Conservation (phyloP, 2,888 invertebrate species). For the Yponomeuta malinellus region DNA sequence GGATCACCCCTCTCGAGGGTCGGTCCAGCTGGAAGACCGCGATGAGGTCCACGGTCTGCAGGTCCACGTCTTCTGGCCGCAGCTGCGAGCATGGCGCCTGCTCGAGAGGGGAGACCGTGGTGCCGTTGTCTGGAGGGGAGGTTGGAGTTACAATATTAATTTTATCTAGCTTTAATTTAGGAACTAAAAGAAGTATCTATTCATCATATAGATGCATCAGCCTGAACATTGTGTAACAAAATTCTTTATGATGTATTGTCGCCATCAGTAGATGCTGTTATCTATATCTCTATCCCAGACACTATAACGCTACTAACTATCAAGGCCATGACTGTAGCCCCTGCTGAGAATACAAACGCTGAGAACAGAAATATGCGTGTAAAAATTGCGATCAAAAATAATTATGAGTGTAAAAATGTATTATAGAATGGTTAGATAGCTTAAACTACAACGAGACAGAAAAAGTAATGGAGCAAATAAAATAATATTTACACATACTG, state of each 20-base stretch:
- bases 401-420: no score
- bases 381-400: no score
- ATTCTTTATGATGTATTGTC: no score
- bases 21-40: constrained; percentile 84
- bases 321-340: neutral
- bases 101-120: constrained; percentile 34
- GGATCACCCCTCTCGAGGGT: constrained; percentile 79
- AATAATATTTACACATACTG: no score
- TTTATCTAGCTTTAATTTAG: neutral
- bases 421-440: no score
- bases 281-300: neutral
- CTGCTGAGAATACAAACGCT: neutral
- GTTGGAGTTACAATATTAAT: neutral
- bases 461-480: no score
- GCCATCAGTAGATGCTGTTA: neutral
- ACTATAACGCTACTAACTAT: neutral
- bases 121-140: constrained; percentile 35
- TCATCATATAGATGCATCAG: neutral
- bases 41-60: constrained; percentile 88
- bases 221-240: neutral
- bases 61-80: constrained; percentile 83
- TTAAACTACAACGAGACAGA: no score
- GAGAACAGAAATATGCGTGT: no score
- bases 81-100: constrained; percentile 44
- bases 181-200: neutral